Evolutionary conservation across 2,113 vertebrate species (phyloP).

Genomic region (Furnarius figulus): DNA sequence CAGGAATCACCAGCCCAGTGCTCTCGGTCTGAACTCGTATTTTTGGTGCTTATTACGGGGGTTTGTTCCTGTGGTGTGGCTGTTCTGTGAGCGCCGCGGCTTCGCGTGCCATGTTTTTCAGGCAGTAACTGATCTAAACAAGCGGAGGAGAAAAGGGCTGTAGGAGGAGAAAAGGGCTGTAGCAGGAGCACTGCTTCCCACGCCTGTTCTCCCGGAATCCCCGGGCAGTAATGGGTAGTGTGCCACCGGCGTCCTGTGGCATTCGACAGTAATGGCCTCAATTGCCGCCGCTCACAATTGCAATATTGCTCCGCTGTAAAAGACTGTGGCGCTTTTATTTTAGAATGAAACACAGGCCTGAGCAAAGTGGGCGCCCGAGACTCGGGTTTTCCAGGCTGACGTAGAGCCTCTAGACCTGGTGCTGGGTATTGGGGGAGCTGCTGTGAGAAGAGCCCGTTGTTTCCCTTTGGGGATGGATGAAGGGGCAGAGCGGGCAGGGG

Average conservation of each 20-base stretch:
- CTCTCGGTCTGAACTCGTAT: fast-evolving
- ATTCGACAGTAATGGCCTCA: slow-evolving; percentile 26
- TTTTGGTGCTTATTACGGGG: not conserved
- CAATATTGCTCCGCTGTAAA: not conserved
- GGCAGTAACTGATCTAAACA: slow-evolving; percentile 43
- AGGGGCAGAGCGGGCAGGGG: not conserved
- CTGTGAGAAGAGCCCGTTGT: not conserved
- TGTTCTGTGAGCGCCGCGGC: not conserved
- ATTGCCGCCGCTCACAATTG: slow-evolving; percentile 17
- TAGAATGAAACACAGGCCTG: not conserved
- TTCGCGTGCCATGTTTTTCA: not conserved
- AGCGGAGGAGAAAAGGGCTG: not conserved
- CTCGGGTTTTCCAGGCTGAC: not conserved
- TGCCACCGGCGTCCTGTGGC: not conserved
- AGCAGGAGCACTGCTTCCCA: slow-evolving; percentile 1
- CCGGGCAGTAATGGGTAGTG: slow-evolving; percentile 40
- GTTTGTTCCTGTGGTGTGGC: fast-evolving
- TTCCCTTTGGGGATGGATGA: not conserved
- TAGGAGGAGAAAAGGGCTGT: not conserved
- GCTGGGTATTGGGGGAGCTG: not conserved
- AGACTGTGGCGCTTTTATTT: not conserved
- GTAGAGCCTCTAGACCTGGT: not conserved
- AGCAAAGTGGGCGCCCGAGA: not conserved
- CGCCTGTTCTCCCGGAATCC: slow-evolving; percentile 18
- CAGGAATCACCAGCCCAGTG: not conserved